These are phyloP conservation scores for Coelopa frigida DNA, from an alignment of 1,140 invertebrate species.

Conservation along the genomic window DNA sequence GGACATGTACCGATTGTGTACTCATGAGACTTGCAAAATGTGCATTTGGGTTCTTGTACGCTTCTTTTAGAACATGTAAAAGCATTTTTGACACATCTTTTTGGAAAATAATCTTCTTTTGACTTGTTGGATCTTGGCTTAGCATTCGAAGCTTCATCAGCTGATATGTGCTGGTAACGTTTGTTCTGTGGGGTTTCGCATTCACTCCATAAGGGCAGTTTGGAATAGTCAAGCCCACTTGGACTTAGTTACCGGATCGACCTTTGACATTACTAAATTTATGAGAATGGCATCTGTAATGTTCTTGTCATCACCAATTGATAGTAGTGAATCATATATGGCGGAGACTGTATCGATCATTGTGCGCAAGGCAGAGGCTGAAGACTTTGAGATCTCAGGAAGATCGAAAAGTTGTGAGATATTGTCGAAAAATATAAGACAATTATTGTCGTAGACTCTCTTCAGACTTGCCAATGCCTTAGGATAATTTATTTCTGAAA, in stretches of 20 bases:
- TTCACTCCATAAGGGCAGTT: conserved; percentile 8
- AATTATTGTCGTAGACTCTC: conserved; percentile 11
- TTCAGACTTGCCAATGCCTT: conserved; percentile 12
- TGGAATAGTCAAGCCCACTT: conserved; percentile 9
- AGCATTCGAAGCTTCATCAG: conserved; percentile 8
- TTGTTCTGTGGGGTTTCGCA: conserved; percentile 6
- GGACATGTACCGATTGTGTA: background rate
- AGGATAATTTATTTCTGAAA: conserved; percentile 8
- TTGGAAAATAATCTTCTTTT: conserved; percentile 1
- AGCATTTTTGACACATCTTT: background rate
- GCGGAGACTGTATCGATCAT: conserved; percentile 10
- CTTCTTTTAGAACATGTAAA: background rate
- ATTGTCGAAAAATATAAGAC: conserved; percentile 7
- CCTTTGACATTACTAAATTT: conserved; percentile 12
- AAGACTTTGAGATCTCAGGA: conserved; percentile 10
- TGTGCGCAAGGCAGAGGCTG: conserved; percentile 1
- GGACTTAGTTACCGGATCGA: conserved; percentile 9
- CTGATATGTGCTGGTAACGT: conserved; percentile 10
- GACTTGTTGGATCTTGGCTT: background rate
- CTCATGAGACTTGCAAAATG: conserved; percentile 6
- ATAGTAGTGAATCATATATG: conserved; percentile 10
- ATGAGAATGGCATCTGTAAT: conserved; percentile 6
- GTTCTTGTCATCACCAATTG: conserved; percentile 7
- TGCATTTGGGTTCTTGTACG: background rate
- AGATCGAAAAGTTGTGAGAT: conserved; percentile 4